Base-by-base conservation (phyloP, 2,113 vertebrate species). In the Neodontobutis hainanensis region DNA sequence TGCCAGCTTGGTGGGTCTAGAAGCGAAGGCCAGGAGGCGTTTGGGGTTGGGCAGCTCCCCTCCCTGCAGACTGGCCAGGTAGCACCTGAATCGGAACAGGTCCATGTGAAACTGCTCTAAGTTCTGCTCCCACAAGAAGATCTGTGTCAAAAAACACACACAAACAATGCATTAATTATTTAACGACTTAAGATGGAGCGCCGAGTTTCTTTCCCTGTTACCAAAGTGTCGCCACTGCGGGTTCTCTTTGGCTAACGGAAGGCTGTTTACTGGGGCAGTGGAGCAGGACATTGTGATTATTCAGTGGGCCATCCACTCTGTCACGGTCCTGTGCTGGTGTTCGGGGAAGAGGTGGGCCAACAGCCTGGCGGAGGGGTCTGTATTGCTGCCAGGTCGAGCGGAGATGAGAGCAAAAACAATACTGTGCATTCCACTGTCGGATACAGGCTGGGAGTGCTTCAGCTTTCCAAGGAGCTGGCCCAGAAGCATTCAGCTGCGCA, bases 61-160 rank as follows among this genome's bases (percentile, higher is more conserved):
- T 14, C 96, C 96, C 87, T 96, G 96, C 67, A 98, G 93, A 67
- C 96, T 98, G 16, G 96, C 93, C 86, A 97, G 91, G 78, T 98
- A 98, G 55, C 96, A 98, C 72, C 96, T 94, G 81, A 95, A 96
- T 16, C 96, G 94, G 85, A 98, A 98, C 11, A 97, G 88, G 70
- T 98, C 97, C 96, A 99, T 95, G 80, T 98, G 97, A 90, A 99
- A 97, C 89, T 97, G 96, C 82, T 99, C 96, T 14, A 98, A 93
- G 79, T 97, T 98, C 90, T 97, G 96, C 87, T 98, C 96, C 96
- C 96, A 98, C 65, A 98, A 91, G 36, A 95, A 97, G 84, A 98
- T 98, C 96, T 98, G 81, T 44, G 61, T 16, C 45, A 44, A 8
- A 11, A 65, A 35, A 19, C 56, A 72, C 8, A 70, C 14, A 56